Percentiles rank a stretch among this genome's conserved stretches.
phyloP scores from a whole-genome alignment of 2,888 invertebrate species.

The Ochlodes sylvanus region DNA sequence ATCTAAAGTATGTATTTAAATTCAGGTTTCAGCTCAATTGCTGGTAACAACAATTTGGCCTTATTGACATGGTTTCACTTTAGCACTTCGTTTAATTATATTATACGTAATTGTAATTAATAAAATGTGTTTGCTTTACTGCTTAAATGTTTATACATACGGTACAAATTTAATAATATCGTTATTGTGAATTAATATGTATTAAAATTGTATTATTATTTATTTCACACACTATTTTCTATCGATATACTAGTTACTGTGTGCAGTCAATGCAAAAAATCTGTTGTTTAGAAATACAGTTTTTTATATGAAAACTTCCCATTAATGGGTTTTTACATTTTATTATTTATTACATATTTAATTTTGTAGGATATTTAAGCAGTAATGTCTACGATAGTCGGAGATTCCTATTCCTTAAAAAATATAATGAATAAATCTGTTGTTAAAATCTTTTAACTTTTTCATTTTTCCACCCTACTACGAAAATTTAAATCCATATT shows the following conservation, averaged over 20 bases:
- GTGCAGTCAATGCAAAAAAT: slow-evolving; percentile 35
- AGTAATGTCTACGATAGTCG: slow-evolving; percentile 54
- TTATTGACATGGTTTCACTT: neutral
- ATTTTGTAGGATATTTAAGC: slow-evolving; percentile 46
- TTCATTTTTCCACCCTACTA: slow-evolving; percentile 31
- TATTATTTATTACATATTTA: neutral
- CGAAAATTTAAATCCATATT: too few relatives aligned
- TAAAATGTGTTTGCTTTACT: slow-evolving; percentile 44
- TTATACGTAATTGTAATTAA: slow-evolving; percentile 25
- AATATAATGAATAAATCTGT: slow-evolving; percentile 68
- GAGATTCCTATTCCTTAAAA: slow-evolving; percentile 61
- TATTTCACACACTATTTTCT: neutral
- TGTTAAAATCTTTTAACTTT: slow-evolving; percentile 63
- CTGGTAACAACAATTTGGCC: too few relatives aligned
- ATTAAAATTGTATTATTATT: neutral
- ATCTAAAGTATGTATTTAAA: too few relatives aligned
- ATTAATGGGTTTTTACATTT: neutral
- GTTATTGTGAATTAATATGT: neutral
- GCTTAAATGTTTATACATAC: slow-evolving; percentile 50
- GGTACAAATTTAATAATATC: slow-evolving; percentile 46
- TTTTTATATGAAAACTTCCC: neutral
- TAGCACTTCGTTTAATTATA: neutral
- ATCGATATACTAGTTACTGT: slow-evolving; percentile 5
- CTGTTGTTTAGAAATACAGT: slow-evolving; percentile 5
- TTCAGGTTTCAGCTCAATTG: too few relatives aligned